Base-by-base conservation (phyloP, 2,888 invertebrate genomes). In the Meliscaeva auricollis region DNA sequence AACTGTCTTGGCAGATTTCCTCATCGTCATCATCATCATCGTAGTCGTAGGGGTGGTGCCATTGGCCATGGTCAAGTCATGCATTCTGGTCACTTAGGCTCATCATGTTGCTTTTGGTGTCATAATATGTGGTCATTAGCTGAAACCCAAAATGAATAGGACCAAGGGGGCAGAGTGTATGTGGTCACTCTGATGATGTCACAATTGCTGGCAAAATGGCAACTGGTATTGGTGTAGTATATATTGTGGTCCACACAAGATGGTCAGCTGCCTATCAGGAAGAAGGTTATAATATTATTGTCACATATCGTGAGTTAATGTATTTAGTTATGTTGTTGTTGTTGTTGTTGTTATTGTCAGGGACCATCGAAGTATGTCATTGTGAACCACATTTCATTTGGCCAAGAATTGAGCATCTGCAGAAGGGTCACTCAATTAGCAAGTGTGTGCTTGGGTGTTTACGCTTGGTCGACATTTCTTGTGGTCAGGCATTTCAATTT, bases 41-140 rank as follows among this genome's bases (percentile, higher is more conserved):
- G n/a, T n/a, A n/a, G 35, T 56, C 50, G 35, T 20, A 73, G 50
- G 69, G 81, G 80, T 58, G 84, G 82, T 62, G 41, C 50, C 64
- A 30, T 50, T 22, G 17, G 15, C 32, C 26, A 41, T 60, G 66
- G 74, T 38, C 84, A 75, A 68, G 68, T 44, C 84, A 75, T 80
- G 60, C 78, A 62, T 52, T 48, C 58, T 69, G 62, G 66, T 58
- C 66, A 76, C 84, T 76, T 64, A 60, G 72, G 48, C 80, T 76
- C 84, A 60, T 85, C 80, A 85, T 76, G 84, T 66, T 80, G 77
- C n/a, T 62, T n/a, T 56, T 60, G 80, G 84, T 85, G 85, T 85
- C 85, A 85, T 85, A 85, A 85, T 85, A 81, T 85, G 85, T 85
- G 85, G 85, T 85, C 85, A 85, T 85, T 81, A 85, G 73, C 68